phyloP scores from a whole-genome alignment of 1,140 invertebrate species.

The Sminthurides bifidus region DNA sequence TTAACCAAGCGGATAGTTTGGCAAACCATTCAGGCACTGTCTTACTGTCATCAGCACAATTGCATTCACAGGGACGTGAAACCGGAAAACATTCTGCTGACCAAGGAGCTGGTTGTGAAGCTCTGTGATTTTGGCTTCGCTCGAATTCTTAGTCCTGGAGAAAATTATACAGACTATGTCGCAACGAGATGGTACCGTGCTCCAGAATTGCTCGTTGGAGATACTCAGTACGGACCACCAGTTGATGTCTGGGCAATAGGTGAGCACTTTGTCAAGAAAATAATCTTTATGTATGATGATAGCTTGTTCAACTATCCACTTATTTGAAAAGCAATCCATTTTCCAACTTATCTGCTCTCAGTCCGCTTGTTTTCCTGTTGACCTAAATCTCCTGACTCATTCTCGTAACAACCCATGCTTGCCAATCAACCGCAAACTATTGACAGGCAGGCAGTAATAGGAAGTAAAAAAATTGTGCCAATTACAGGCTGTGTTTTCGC shows the following conservation, averaged over 20 bases:
- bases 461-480: too few species aligned
- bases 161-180: conserved; percentile 98
- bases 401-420: too few species aligned
- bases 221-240: conserved; percentile 90
- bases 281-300: too few species aligned
- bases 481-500: conserved; percentile 83
- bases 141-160: conserved; percentile 89
- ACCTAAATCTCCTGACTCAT: too few species aligned
- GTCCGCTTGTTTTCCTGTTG: too few species aligned
- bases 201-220: conserved; percentile 91
- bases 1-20: conserved; percentile 84
- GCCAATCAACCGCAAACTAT: too few species aligned
- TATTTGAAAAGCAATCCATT: too few species aligned
- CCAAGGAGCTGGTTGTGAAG: conserved; percentile 83
- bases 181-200: conserved; percentile 89
- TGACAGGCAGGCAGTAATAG: too few species aligned
- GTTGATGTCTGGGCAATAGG: conserved; percentile 96
- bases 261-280: too few species aligned
- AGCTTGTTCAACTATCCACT: too few species aligned
- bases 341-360: too few species aligned
- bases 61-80: conserved; percentile 96
- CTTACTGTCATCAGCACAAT: conserved; percentile 92
- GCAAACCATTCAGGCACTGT: conserved; percentile 87
- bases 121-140: conserved; percentile 99
- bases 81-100: conserved; percentile 98